Evolutionary conservation across 2,113 vertebrate genomes (phyloP).

Genomic region (Limnothrissa miodon): DNA sequence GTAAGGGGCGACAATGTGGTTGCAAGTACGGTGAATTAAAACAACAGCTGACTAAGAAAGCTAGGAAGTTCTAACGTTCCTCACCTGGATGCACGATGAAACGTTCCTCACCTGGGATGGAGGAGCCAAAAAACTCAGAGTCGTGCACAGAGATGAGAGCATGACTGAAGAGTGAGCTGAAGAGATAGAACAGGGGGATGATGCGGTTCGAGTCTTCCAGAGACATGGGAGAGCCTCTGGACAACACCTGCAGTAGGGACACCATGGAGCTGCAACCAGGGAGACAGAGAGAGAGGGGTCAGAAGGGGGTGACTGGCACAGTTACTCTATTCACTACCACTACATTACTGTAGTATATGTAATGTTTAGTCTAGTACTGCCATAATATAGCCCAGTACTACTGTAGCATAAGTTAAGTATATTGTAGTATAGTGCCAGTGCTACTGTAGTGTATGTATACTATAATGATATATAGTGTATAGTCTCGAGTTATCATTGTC

Average conservation of each 20-base stretch:
- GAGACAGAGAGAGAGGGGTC: neutral
- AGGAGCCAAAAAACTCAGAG: constrained; percentile 94
- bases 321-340: too few species aligned
- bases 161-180: constrained; percentile 97
- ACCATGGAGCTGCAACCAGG: constrained; percentile 84
- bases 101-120: constrained; percentile 82
- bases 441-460: too few species aligned
- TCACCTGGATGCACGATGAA: constrained; percentile 78
- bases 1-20: neutral
- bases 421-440: too few species aligned
- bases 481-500: neutral
- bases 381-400: too few species aligned
- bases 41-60: neutral
- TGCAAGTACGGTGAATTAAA: neutral
- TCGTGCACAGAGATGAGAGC: constrained; percentile 97
- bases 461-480: neutral
- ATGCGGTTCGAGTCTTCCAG: constrained; percentile 92
- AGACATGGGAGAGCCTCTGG: constrained; percentile 93
- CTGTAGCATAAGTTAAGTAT: too few species aligned
- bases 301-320: neutral
- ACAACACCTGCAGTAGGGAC: constrained; percentile 91
- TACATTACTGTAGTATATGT: too few species aligned
- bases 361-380: too few species aligned
- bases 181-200: constrained; percentile 98
- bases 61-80: neutral